These are phyloP conservation scores for Morpho helenor DNA, from an alignment of 2,888 invertebrate genomes.

Conservation along the genomic window DNA sequence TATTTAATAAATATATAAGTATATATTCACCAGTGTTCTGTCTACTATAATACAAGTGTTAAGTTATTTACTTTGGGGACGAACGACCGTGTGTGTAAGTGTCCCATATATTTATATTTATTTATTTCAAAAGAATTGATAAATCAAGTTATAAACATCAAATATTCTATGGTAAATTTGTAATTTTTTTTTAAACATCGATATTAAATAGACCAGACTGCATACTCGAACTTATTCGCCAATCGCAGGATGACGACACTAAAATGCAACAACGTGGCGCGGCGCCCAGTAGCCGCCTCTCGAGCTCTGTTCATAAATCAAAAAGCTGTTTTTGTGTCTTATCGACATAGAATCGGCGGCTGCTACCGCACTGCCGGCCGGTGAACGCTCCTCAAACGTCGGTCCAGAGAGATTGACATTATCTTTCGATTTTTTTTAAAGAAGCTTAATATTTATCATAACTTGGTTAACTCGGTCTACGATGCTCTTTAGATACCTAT, in stretches of 20 bases:
- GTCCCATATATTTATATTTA: too few species aligned
- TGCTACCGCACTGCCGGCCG: slow-evolving; percentile 56
- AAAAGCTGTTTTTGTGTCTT: slow-evolving; percentile 75
- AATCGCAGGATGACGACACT: slow-evolving; percentile 40
- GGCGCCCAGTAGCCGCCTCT: slow-evolving; percentile 71
- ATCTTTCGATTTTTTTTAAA: slow-evolving; percentile 41
- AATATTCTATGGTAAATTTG: too few species aligned
- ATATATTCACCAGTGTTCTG: too few species aligned
- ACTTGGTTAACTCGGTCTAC: not conserved
- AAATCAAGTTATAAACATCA: too few species aligned
- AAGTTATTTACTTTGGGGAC: too few species aligned
- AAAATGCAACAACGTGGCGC: slow-evolving; percentile 40
- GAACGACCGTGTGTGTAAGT: too few species aligned
- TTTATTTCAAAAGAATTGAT: too few species aligned
- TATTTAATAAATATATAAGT: too few species aligned
- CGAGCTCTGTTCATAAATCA: slow-evolving; percentile 75
- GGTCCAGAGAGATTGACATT: slow-evolving; percentile 44
- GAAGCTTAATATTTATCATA: not conserved
- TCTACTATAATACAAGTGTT: too few species aligned
- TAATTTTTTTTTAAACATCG: too few species aligned
- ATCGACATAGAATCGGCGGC: slow-evolving; percentile 73
- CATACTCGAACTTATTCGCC: too few species aligned
- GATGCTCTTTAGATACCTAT: slow-evolving; percentile 11
- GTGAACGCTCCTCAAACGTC: slow-evolving; percentile 24
- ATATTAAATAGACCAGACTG: too few species aligned